Evolutionary conservation across 2,888 invertebrate genomes (phyloP).

Genomic region (Cephus runcator): DNA sequence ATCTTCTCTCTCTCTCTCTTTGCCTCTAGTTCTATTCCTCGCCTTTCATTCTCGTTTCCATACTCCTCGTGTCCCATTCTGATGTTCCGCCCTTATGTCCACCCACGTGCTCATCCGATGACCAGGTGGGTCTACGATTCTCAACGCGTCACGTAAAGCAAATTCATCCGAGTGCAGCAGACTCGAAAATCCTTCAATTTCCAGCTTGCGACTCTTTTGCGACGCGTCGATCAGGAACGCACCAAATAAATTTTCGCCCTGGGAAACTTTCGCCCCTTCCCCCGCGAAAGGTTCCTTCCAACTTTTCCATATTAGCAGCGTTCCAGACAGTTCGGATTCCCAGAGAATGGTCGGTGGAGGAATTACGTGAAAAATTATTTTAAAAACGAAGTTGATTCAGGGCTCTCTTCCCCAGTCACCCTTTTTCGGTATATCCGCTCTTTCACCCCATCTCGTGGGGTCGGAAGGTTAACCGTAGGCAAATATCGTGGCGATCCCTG

Average conservation of each 20-base stretch:
- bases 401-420: not conserved
- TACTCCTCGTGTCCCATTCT: not conserved
- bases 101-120: not conserved
- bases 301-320: not conserved
- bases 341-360: not conserved
- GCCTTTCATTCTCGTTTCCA: not conserved
- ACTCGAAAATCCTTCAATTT: not conserved
- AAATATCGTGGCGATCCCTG: not conserved
- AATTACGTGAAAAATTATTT: not conserved
- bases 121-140: not conserved
- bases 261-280: not conserved
- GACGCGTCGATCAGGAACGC: not conserved
- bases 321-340: not conserved
- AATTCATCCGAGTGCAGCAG: not conserved
- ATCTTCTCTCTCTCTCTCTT: no score
- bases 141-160: not conserved
- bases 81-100: not conserved
- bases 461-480: not conserved
- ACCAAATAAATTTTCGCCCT: not conserved
- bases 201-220: not conserved
- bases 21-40: not conserved
- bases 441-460: not conserved
- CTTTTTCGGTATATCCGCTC: not conserved
- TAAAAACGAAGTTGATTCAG: not conserved
- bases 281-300: not conserved